A percentile compares a stretch with the other conserved stretches of the same genome.
phyloP scores from a whole-genome alignment of 1,140 invertebrate genomes.

The Hylyphantes graminicola region DNA sequence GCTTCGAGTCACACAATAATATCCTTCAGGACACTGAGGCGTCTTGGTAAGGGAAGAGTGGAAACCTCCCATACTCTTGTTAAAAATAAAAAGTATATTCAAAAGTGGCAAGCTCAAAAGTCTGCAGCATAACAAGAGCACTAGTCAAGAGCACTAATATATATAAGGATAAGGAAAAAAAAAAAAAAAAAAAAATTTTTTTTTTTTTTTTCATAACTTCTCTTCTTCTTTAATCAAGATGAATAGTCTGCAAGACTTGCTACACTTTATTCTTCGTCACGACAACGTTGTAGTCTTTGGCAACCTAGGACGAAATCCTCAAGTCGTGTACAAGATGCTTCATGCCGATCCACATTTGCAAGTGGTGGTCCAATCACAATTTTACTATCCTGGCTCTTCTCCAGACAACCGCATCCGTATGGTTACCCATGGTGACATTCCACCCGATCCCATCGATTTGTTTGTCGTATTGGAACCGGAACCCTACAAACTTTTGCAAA shows the following conservation, averaged over 20 bases:
- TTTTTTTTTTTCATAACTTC: too few relatives aligned
- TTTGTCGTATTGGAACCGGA: not conserved
- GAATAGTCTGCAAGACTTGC: not conserved
- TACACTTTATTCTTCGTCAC: constrained; percentile 1
- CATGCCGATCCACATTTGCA: not conserved
- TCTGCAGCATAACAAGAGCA: too few relatives aligned
- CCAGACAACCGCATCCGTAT: not conserved
- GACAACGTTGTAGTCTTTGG: constrained; percentile 1
- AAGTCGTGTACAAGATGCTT: not conserved
- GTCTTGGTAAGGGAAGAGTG: too few relatives aligned
- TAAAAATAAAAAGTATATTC: too few relatives aligned
- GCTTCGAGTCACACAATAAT: too few relatives aligned
- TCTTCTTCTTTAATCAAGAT: not conserved
- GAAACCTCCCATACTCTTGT: too few relatives aligned
- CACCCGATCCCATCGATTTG: not conserved
- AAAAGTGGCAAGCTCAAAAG: too few relatives aligned
- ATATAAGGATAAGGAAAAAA: too few relatives aligned
- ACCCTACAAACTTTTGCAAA: not conserved
- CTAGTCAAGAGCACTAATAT: too few relatives aligned
- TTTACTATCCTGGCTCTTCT: not conserved
- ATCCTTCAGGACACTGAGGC: too few relatives aligned
- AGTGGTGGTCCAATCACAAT: not conserved
- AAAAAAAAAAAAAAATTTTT: too few relatives aligned
- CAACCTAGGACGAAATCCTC: constrained; percentile 5
- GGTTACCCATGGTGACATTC: not conserved